A percentile compares a stretch with the other conserved stretches of the same genome.
These are phyloP conservation scores for Eupithecia inturbata DNA, from an alignment of 2,888 invertebrate genomes.

Conservation along the genomic window DNA sequence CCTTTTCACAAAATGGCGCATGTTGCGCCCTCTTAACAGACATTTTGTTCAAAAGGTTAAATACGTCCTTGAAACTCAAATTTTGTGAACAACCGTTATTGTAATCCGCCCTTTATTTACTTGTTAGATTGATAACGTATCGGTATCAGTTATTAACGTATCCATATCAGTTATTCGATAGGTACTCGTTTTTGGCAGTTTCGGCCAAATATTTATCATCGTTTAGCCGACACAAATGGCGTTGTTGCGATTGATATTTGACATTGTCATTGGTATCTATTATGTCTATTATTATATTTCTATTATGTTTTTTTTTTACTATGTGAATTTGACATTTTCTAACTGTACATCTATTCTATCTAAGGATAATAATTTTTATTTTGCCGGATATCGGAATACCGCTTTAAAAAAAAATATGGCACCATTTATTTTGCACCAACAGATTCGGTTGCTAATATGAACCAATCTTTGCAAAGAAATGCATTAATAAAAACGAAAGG, in stretches of 20 bases:
- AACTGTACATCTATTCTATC: background rate
- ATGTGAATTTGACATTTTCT: no score
- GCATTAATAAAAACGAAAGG: no score
- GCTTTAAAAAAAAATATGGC: no score
- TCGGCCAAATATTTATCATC: background rate
- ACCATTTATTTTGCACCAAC: no score
- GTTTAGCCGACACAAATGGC: background rate
- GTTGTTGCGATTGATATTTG: background rate
- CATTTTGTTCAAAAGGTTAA: background rate
- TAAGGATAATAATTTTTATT: background rate
- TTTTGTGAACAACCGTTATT: background rate
- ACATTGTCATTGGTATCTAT: background rate
- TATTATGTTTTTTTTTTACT: no score
- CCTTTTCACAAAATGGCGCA: no score
- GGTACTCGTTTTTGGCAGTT: background rate
- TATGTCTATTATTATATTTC: no score
- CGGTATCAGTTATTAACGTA: background rate
- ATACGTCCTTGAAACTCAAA: background rate
- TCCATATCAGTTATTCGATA: background rate
- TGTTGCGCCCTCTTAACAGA: background rate
- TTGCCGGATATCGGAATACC: no score
- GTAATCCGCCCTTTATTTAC: background rate
- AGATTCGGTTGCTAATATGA: no score
- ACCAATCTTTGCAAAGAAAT: no score
- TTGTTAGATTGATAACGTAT: conserved; percentile 1